Conservation (phyloP, 2,888 invertebrate species). For the Troilus luridus region DNA sequence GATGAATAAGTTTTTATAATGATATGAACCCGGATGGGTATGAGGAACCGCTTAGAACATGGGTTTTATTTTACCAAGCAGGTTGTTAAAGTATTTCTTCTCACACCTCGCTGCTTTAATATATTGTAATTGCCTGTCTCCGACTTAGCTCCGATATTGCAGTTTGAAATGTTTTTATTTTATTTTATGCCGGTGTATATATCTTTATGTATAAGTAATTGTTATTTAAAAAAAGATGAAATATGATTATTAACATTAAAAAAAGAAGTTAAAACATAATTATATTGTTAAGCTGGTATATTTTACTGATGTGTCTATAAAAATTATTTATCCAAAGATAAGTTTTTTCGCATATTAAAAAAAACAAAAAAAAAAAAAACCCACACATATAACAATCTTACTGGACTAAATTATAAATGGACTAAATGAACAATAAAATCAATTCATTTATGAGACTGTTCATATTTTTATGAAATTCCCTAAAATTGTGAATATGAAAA, state of each 20-base stretch:
- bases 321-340: too few species aligned
- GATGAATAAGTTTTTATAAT: slow-evolving; percentile 26
- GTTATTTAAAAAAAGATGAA: background rate
- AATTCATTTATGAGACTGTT: too few species aligned
- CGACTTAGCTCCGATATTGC: background rate
- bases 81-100: background rate
- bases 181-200: background rate
- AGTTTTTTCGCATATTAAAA: too few species aligned
- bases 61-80: background rate
- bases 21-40: slow-evolving; percentile 19
- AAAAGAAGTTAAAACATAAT: background rate
- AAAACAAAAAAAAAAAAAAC: too few species aligned
- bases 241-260: background rate
- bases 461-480: too few species aligned
- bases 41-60: background rate
- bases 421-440: too few species aligned
- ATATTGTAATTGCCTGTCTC: background rate
- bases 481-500: too few species aligned
- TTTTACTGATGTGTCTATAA: too few species aligned
- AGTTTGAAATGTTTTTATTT: background rate
- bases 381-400: too few species aligned
- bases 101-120: background rate
- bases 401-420: too few species aligned
- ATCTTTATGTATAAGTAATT: background rate
- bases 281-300: background rate